These are phyloP conservation scores for Sebastes cheni DNA, from an alignment of 2,797 vertebrate species.

Conservation along the genomic window DNA sequence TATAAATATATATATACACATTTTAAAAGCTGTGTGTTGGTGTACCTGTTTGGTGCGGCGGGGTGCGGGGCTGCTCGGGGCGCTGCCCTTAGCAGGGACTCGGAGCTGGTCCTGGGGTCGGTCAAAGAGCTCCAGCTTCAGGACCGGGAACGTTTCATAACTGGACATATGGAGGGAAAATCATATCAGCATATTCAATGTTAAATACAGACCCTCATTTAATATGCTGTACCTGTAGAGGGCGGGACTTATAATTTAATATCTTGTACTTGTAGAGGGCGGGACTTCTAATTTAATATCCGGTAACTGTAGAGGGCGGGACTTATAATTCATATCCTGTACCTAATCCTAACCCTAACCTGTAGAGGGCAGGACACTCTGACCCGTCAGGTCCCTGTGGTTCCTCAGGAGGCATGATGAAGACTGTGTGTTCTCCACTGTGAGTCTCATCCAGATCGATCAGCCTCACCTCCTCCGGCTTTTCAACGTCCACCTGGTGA, in stretches of 20 bases:
- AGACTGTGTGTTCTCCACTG: conserved; percentile 93
- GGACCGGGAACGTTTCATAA: conserved; percentile 89
- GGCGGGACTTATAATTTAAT: no score
- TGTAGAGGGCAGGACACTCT: conserved; percentile 78
- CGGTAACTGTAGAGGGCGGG: accelerated
- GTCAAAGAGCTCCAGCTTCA: conserved; percentile 88
- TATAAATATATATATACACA: neutral
- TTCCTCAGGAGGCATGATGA: conserved; percentile 93
- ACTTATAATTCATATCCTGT: no score
- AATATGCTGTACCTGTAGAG: neutral
- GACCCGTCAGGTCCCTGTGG: conserved; percentile 84
- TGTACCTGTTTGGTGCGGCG: conserved; percentile 92
- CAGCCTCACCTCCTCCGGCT: conserved; percentile 86
- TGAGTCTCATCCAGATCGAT: conserved; percentile 91
- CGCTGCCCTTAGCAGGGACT: conserved; percentile 85
- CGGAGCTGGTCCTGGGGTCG: conserved; percentile 86
- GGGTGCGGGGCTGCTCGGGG: conserved; percentile 92
- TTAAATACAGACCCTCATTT: no score
- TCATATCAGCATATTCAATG: neutral
- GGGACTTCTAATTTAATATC: no score
- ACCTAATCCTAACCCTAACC: conserved; percentile 65
- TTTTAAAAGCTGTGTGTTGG: neutral
- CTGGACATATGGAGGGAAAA: conserved; percentile 61
- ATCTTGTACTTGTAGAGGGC: no score
- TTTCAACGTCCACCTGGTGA: conserved; percentile 89